Percentiles rank a stretch among this genome's conserved stretches.
Conservation (phyloP, 2,888 invertebrate genomes). For the Microctonus brassicae region DNA sequence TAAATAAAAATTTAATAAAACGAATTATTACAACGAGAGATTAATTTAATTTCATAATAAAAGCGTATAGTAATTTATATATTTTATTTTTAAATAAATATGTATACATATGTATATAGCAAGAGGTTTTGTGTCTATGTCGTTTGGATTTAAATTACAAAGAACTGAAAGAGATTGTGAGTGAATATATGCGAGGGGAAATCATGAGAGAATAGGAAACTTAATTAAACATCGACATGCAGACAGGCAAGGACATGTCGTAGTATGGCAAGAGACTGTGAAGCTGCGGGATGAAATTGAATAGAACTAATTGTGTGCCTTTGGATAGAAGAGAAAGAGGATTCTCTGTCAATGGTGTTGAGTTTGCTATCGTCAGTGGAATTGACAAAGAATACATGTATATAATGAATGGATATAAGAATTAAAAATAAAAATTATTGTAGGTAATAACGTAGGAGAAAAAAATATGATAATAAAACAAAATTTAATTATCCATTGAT, state of each 20-base stretch:
- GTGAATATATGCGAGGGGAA: not conserved
- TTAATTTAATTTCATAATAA: too few relatives aligned
- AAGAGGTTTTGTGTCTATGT: too few relatives aligned
- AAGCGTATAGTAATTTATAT: not conserved
- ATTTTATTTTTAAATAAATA: too few relatives aligned
- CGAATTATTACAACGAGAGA: too few relatives aligned
- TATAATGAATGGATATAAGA: not conserved
- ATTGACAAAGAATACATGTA: not conserved
- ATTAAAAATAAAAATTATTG: not conserved
- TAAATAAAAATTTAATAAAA: not conserved
- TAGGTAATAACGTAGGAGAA: too few relatives aligned
- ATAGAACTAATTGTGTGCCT: conserved; percentile 33
- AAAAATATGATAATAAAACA: too few relatives aligned
- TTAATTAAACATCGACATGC: conserved; percentile 32
- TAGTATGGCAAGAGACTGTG: not conserved
- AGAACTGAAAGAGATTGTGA: not conserved
- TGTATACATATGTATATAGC: too few relatives aligned
- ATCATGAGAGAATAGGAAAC: not conserved
- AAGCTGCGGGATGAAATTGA: conserved; percentile 26
- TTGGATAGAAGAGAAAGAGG: not conserved
- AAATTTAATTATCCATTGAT: too few relatives aligned
- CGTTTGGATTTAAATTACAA: not conserved
- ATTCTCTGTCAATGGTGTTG: not conserved
- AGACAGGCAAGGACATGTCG: not conserved
- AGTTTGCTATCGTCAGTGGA: not conserved